A percentile compares a stretch with the other conserved stretches of the same genome.
Conservation (phyloP, 2,113 vertebrate genomes). For the Meleagris gallopavo region DNA sequence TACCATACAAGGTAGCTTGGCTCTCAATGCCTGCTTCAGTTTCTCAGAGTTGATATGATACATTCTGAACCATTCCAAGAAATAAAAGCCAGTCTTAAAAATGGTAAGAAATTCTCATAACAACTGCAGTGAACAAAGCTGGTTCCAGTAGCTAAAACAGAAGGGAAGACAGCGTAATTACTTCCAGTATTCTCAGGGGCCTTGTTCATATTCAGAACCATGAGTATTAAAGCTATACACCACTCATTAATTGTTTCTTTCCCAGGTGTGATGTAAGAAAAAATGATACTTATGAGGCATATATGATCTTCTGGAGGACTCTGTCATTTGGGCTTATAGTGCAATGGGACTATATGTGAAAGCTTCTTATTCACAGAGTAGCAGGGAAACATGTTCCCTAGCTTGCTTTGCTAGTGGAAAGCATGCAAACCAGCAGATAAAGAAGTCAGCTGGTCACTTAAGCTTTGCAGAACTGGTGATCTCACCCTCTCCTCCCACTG, state of each 20-base stretch:
- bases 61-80: neutral
- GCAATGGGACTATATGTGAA: neutral
- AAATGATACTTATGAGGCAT: neutral
- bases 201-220: neutral
- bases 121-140: conserved; percentile 9
- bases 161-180: neutral
- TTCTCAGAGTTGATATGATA: neutral
- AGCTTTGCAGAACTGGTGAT: conserved; percentile 17
- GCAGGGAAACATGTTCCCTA: neutral
- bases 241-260: conserved; percentile 1
- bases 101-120: neutral
- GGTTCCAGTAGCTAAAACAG: neutral
- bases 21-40: neutral
- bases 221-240: conserved; percentile 7
- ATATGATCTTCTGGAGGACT: neutral
- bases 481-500: conserved; percentile 38
- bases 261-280: neutral
- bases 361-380: neutral
- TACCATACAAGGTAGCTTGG: neutral
- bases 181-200: neutral
- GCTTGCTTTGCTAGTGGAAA: neutral
- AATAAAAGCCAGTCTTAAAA: neutral
- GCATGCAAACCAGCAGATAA: conserved; percentile 16
- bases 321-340: neutral
- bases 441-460: conserved; percentile 52